A percentile compares a stretch with the other conserved stretches of the same genome.
These are phyloP conservation scores for Pagetopsis macropterus DNA, from an alignment of 2,797 vertebrate genomes.

Conservation along the genomic window DNA sequence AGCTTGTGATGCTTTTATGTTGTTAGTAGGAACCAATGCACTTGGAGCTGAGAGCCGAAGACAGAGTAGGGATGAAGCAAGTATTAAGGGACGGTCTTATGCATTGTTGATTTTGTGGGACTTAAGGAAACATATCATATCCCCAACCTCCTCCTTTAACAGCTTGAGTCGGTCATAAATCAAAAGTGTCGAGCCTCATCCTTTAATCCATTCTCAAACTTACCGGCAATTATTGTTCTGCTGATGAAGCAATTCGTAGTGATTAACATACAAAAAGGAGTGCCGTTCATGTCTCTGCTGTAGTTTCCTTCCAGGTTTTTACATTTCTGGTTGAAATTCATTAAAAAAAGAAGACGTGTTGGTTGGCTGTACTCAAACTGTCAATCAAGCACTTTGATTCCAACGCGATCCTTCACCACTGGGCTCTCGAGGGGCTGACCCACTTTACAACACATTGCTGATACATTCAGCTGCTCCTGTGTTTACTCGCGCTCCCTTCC, in stretches of 20 bases:
- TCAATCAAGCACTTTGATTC: conserved; percentile 58
- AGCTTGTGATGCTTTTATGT: not conserved
- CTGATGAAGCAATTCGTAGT: not conserved
- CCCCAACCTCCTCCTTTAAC: not conserved
- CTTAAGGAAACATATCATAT: conserved; percentile 1
- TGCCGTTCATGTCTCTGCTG: not conserved
- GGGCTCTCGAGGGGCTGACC: conserved; percentile 60
- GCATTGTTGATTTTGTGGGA: not conserved
- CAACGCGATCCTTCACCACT: conserved; percentile 49
- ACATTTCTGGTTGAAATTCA: conserved; percentile 4
- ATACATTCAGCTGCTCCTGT: conserved; percentile 51
- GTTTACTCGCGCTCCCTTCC: conserved; percentile 34
- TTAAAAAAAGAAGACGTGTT: conserved; percentile 2
- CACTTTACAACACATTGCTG: conserved; percentile 65
- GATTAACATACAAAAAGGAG: not conserved
- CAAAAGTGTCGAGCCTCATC: not conserved
- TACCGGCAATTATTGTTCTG: not conserved
- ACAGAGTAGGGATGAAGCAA: not conserved
- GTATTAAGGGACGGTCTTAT: not conserved
- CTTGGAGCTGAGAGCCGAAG: not conserved
- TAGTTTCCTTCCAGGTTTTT: conserved; percentile 6
- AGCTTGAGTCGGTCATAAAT: not conserved
- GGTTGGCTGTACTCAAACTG: conserved; percentile 59
- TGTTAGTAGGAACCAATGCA: not conserved
- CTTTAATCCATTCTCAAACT: conserved; percentile 4